A percentile compares a stretch with the other conserved stretches of the same genome.
Conservation (phyloP, 2,797 vertebrate genomes). For the Crax fasciolata region DNA sequence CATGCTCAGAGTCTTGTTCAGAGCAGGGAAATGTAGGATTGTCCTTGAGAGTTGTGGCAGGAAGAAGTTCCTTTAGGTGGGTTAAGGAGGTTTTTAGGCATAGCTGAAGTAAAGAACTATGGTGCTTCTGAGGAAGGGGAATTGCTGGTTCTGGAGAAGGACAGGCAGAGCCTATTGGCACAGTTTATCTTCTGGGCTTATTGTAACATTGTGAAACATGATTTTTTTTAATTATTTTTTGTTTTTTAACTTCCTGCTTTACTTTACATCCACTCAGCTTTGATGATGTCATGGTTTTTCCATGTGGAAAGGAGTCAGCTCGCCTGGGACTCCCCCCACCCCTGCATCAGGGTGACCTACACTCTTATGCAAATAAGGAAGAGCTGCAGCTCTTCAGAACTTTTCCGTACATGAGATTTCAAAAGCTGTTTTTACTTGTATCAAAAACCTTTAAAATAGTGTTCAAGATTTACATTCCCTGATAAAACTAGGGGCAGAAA, state of each 20-base stretch:
- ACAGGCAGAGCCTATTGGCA: not conserved
- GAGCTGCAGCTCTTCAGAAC: constrained; percentile 79
- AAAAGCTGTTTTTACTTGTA: constrained; percentile 57
- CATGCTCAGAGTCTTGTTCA: not conserved
- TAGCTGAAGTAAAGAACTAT: not conserved
- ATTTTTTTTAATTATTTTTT: not conserved
- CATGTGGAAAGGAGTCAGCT: constrained; percentile 85
- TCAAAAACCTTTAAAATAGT: not conserved
- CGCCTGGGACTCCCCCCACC: constrained; percentile 81
- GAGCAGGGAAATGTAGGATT: not conserved
- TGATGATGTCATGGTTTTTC: constrained; percentile 88
- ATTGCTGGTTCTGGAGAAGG: not conserved
- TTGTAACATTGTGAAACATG: constrained; percentile 5
- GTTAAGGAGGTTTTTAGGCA: not conserved
- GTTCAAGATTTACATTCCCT: not conserved
- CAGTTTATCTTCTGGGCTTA: not conserved
- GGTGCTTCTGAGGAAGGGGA: not conserved
- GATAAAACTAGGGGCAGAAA: not conserved
- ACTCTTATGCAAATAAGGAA: constrained; percentile 82
- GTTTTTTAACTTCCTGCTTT: constrained; percentile 81
- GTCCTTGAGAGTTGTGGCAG: not conserved
- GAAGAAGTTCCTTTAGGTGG: not conserved
- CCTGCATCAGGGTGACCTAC: constrained; percentile 59
- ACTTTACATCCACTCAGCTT: constrained; percentile 80
- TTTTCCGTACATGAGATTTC: constrained; percentile 78